Conservation (phyloP, 2,113 vertebrate species). For the Atlantisia rogersi region DNA sequence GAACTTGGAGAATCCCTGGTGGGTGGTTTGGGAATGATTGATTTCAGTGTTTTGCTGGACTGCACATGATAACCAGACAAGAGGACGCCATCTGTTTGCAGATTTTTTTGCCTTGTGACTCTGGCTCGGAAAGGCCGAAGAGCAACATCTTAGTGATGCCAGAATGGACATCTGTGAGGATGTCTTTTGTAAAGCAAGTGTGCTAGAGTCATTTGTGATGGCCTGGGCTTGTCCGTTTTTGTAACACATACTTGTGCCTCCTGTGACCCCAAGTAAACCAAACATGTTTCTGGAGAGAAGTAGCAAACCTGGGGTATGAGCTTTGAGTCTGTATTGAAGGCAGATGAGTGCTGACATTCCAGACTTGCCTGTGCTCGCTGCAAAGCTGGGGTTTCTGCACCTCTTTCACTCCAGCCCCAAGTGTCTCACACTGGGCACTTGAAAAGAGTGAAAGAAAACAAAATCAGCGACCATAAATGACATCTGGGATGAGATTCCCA, state of each 20-base stretch:
- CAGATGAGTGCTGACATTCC: not conserved
- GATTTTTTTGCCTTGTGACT: slow-evolving; percentile 40
- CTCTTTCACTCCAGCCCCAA: not conserved
- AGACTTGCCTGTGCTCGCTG: not conserved
- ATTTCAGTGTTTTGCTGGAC: slow-evolving; percentile 32
- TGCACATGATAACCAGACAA: not conserved
- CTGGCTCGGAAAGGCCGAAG: slow-evolving; percentile 2
- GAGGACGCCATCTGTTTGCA: not conserved
- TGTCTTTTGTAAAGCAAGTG: not conserved
- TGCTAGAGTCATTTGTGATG: not conserved
- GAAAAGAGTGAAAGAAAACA: not conserved
- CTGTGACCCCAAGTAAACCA: not conserved
- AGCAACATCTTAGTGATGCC: slow-evolving; percentile 8
- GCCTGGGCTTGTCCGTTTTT: not conserved
- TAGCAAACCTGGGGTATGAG: not conserved
- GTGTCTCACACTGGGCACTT: not conserved
- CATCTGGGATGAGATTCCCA: not conserved
- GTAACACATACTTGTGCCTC: not conserved
- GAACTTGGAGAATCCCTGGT: not conserved
- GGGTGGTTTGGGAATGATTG: slow-evolving; percentile 11
- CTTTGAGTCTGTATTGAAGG: not conserved
- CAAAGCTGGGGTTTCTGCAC: not conserved
- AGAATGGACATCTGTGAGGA: slow-evolving; percentile 62
- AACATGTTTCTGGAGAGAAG: not conserved
- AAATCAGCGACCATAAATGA: not conserved